Base-by-base conservation (phyloP, 2,888 invertebrate species). In the Agriopis marginaria region DNA sequence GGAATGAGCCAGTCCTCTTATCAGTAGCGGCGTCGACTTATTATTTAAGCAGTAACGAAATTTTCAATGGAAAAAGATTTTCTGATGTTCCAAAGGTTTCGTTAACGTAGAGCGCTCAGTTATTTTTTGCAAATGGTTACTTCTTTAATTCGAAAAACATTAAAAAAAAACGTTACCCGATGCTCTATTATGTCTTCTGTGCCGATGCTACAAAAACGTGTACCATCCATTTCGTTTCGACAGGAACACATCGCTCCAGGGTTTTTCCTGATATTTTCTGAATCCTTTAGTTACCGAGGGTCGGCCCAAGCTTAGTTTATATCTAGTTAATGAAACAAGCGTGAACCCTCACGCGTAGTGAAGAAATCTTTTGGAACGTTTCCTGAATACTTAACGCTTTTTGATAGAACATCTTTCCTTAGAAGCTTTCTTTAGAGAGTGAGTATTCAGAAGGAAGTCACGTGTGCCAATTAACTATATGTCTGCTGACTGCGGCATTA, bases 251-350 rank as follows among this genome's bases (percentile, higher is more conserved):
- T 12, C 7, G 42, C 32, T 12, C 51, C 9, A 55, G 39, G 14
- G 56, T 32, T 65, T 56, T 65, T 58, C 64, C 50, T 32, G 44
- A 50, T 58, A 49, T 56, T 56, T 42, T 49, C 50, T 50, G 64
- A 51, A 65, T 58, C 50, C 60, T 60, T 49, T 40, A 60, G 60
- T 60, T 40, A 60, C 60, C 10, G 12, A 50, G 49, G 49, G 60
- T 49, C 49, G 49, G 49, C 59, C 58, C n/a, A 44, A 61, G 69
- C 63, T 71, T 65, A 66, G 67, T 67, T 62, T 11, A 63, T 66
- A 40, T 67, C 65, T 68, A 51, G 55, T 71, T 71, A 75, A 75
- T 71, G 73, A 73, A 70, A 70, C 63, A 66, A 63, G 63, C 63
- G 63, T 60, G 68, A 51, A 60, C n/a, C n/a, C n/a, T n/a, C n/a